Base-by-base conservation (phyloP, 1,140 invertebrate genomes). In the Saccostrea glomerata region DNA sequence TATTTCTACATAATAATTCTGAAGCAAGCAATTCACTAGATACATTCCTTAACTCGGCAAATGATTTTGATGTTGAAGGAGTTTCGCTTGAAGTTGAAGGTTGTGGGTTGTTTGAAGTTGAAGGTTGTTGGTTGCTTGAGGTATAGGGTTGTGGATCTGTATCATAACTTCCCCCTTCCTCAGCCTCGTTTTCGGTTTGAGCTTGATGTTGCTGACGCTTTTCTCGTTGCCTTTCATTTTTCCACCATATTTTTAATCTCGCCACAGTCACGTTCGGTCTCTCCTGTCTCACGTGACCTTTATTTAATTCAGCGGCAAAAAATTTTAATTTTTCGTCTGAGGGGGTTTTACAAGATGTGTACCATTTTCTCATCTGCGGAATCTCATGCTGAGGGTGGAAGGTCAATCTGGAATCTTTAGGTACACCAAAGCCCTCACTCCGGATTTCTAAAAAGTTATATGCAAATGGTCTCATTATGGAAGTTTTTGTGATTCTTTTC, bases 171-270 rank as follows among this genome's bases (percentile, higher is more conserved):
- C 30, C 30, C 70, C 25, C 30, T 15, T 25, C 70, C 20, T 25
- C 36, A 84, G 17, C 82, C 54, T 84, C 82, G n/a, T 55, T 25
- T 84, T 56, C 82, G n/a, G 17, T 15, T 17, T 12, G 17, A 7
- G 40, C 54, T 11, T 84, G 40, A 4, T n/a, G 36, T 7, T 84
- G 82, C 17, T 54, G 20, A 30, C 90, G 73, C 77, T 88, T 90
- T 87, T 93, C 92, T 73, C 93, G 85, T 82, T 95, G 94, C 85
- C 91, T 90, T 89, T 94, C 94, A 90, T 95, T 95, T 92, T 94
- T 94, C 94, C 94, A 95, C 94, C 94, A 95, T 82, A 93, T 94
- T 90, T 94, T 94, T 12, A 95, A 82, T 70, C 91, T 93, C 9
- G 87, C 87, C 0, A 92, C 47, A 12, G 92, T 92, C 13, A 95